phyloP scores from a whole-genome alignment of 53 echinoderm and acorn worm genomes.

The Apostichopus leukothele region DNA sequence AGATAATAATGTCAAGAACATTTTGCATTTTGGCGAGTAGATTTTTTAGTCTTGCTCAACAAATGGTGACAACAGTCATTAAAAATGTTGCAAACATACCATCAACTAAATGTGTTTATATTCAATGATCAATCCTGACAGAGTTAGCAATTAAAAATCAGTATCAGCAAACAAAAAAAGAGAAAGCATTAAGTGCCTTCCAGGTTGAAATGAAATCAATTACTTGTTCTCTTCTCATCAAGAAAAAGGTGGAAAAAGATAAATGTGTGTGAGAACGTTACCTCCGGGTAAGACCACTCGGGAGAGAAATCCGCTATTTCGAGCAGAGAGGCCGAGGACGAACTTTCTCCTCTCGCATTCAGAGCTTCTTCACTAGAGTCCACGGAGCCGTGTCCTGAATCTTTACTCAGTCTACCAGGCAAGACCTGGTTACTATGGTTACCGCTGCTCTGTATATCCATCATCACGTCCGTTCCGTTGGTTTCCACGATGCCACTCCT shows the following conservation, averaged over 20 bases:
- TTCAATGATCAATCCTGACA: no score
- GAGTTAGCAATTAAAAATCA: no score
- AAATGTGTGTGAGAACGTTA: constrained; percentile 19
- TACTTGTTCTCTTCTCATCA: no score
- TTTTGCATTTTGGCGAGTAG: no score
- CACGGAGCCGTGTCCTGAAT: constrained; percentile 31
- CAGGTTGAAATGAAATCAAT: no score
- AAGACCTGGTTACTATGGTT: constrained; percentile 9
- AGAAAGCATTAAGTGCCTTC: no score
- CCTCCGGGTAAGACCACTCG: constrained; percentile 99
- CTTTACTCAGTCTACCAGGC: not conserved
- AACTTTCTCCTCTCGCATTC: not conserved
- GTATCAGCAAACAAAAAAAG: no score
- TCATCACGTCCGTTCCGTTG: not conserved
- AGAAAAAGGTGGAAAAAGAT: not conserved
- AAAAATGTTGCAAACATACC: no score
- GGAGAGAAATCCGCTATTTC: constrained; percentile 96
- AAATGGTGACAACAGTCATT: no score
- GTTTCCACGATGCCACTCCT: constrained; percentile 18
- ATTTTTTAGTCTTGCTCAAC: no score
- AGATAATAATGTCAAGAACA: no score
- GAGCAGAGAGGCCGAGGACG: constrained; percentile 34
- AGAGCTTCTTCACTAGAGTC: constrained; percentile 14
- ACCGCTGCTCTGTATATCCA: constrained; percentile 21
- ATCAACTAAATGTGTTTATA: no score